These are phyloP conservation scores for Tiliacea aurago DNA, from an alignment of 2,888 invertebrate species.

Conservation along the genomic window DNA sequence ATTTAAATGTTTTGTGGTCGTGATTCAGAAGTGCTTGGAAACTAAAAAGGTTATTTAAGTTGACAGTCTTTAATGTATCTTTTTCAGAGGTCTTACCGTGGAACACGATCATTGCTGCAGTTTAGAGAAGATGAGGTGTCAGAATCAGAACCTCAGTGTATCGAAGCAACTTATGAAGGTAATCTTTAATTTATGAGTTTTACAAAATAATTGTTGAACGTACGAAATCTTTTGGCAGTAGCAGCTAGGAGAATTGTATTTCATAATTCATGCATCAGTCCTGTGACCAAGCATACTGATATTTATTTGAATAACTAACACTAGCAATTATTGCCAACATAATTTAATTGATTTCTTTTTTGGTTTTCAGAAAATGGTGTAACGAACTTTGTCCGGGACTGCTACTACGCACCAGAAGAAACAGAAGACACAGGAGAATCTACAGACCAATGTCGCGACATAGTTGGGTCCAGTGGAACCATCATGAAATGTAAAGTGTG, in stretches of 20 bases:
- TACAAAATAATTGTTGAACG: neutral
- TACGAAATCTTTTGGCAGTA: neutral
- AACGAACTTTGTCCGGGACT: slow-evolving; percentile 73
- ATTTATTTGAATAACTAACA: neutral
- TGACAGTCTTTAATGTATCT: neutral
- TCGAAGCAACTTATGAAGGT: slow-evolving; percentile 74
- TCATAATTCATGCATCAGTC: neutral
- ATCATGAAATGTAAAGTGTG: slow-evolving; percentile 73
- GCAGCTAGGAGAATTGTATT: neutral
- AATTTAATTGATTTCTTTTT: neutral
- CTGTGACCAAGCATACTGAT: neutral
- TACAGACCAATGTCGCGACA: slow-evolving; percentile 67
- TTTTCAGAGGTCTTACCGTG: slow-evolving; percentile 18
- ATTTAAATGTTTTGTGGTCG: neutral
- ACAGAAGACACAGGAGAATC: slow-evolving; percentile 48
- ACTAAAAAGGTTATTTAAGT: neutral
- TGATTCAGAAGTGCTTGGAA: neutral
- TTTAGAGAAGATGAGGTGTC: slow-evolving; percentile 35
- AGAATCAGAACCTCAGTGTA: slow-evolving; percentile 69
- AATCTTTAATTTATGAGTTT: neutral
- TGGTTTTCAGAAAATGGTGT: slow-evolving; percentile 74
- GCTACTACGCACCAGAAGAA: slow-evolving; percentile 68
- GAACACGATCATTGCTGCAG: slow-evolving; percentile 56
- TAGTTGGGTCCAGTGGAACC: slow-evolving; percentile 63
- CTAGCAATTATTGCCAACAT: neutral